These are phyloP conservation scores for Amia ocellicauda DNA, from an alignment of 2,113 vertebrate species.

Conservation along the genomic window DNA sequence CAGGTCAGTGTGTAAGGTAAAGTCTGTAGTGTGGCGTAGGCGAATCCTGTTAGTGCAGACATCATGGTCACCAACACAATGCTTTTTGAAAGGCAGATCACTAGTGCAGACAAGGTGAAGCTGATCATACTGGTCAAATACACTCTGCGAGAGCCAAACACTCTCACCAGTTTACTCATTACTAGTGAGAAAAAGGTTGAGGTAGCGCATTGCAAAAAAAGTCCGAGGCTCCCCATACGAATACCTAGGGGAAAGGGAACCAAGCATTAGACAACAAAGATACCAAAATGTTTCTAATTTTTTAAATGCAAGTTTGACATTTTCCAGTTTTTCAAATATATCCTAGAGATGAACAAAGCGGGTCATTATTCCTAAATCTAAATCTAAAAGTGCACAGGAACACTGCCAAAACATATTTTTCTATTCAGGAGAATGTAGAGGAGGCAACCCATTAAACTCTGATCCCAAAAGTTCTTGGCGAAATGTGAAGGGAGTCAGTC, in stretches of 20 bases:
- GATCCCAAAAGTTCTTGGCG: too few relatives aligned
- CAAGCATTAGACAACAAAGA: too few relatives aligned
- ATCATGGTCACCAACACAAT: conserved; percentile 61
- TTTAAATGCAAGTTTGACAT: too few relatives aligned
- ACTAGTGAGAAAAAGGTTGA: conserved; percentile 70
- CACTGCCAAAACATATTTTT: too few relatives aligned
- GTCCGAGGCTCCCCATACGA: conserved; percentile 72
- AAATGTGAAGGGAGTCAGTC: too few relatives aligned
- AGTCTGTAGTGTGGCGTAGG: conserved; percentile 70
- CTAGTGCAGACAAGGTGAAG: conserved; percentile 62
- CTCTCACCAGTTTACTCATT: conserved; percentile 63
- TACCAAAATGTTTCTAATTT: too few relatives aligned
- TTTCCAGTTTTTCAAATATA: too few relatives aligned
- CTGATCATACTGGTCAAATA: conserved; percentile 71
- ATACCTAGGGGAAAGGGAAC: conserved; percentile 58
- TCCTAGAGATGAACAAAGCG: too few relatives aligned
- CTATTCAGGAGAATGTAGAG: too few relatives aligned
- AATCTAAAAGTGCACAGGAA: too few relatives aligned
- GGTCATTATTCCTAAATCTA: too few relatives aligned
- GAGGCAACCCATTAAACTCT: too few relatives aligned
- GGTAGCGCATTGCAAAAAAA: conserved; percentile 73
- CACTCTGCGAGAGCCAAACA: conserved; percentile 59
- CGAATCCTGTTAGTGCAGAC: conserved; percentile 69
- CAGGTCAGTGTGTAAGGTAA: conserved; percentile 73
- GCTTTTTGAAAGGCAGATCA: conserved; percentile 66